Evolutionary conservation across 2,797 vertebrate genomes (phyloP).

Genomic region (Darevskia mixta): DNA sequence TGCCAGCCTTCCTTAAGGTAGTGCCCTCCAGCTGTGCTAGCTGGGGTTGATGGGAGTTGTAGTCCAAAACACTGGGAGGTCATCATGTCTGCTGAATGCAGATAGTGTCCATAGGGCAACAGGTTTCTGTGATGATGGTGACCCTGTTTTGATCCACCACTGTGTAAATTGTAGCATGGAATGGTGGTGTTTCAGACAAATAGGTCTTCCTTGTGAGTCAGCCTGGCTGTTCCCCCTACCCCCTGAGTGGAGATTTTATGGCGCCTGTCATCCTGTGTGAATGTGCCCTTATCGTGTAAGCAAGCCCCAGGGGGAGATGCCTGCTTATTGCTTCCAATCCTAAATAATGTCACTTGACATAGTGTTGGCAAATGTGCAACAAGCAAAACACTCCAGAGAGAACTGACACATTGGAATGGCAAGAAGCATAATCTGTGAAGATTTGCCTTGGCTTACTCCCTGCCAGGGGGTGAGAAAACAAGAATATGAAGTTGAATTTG

Average conservation of each 20-base stretch:
- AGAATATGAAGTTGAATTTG: conserved; percentile 59
- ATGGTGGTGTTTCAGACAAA: neutral
- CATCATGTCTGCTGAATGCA: neutral
- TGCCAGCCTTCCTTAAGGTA: too few relatives aligned
- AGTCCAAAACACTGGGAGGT: too few relatives aligned
- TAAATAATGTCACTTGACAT: conserved; percentile 25
- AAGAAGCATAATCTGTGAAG: conserved; percentile 62
- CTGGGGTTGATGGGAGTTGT: too few relatives aligned
- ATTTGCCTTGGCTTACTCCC: conserved; percentile 66
- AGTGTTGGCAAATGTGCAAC: conserved; percentile 28
- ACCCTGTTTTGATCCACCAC: neutral
- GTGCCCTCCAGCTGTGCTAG: too few relatives aligned
- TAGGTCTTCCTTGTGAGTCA: neutral
- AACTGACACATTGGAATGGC: conserved; percentile 33
- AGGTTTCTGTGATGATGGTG: neutral
- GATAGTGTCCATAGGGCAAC: neutral
- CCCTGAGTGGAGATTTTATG: neutral
- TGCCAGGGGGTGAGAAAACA: conserved; percentile 63
- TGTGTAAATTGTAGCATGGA: neutral
- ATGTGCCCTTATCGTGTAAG: neutral
- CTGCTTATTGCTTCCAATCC: neutral
- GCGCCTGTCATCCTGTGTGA: neutral
- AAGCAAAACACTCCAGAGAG: conserved; percentile 30
- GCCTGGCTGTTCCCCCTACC: neutral
- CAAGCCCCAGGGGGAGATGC: neutral